Base-by-base conservation (phyloP, 2,888 invertebrate species). In the Cheilosia grossa region DNA sequence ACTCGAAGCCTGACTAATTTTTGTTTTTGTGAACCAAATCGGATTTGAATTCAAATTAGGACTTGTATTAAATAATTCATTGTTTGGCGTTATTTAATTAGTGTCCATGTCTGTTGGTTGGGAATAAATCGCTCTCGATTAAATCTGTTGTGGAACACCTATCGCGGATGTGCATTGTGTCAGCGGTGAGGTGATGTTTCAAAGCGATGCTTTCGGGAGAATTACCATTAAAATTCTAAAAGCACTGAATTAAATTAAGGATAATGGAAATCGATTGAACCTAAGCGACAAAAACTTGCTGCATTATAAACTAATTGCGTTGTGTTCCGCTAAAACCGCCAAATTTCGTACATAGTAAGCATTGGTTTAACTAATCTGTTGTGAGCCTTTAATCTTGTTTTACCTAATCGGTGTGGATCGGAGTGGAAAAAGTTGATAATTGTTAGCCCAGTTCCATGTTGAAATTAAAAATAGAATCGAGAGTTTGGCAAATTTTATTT, bases 81-180 rank as follows among this genome's bases (percentile, higher is more conserved):
- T 42, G 42, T 24, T 42, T 27, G 59, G 24, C 13, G 9, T 42
- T n/a, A n/a, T n/a, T n/a, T n/a, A 59, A 27, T 42, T 24, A 42
- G 59, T 47, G 44, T 4, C n/a, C 10, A 37, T 59, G 15, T 42
- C 15, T 7, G 42, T 59, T 9, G n/a, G 24, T 9, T 13, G 10
- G 9, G 10, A 40, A 59, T 59, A 42, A 59, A 59, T 59, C 42
- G 42, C 59, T 59, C 24, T 24, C 59, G 59, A 42, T 27, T 59
- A 59, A 42, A 59, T 59, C 59, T 17, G 44, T 17, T 47, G 17
- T 17, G 9, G 6, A 17, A 7, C 40, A 42, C 24, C 40, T 24
- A n/a, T 37, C 19, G 7, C 17, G 6, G n/a, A 27, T 21, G 10
- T 42, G 3, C 24, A 42, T 42, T 42, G 24, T 42, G 42, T 42